These are phyloP conservation scores for Brachycybe producta DNA, from an alignment of 2,888 invertebrate genomes.

Conservation along the genomic window DNA sequence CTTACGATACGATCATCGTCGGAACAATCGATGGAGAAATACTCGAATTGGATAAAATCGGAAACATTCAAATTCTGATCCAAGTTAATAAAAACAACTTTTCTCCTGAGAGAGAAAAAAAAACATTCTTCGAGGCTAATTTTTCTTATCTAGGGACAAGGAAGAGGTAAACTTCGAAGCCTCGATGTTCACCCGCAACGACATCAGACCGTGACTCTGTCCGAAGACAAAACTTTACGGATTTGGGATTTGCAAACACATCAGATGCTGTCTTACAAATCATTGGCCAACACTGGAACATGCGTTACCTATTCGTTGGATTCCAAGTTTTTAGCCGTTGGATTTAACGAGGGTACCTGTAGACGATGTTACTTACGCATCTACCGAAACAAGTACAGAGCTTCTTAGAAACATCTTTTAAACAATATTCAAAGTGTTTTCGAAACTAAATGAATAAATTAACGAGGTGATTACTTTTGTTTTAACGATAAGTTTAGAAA, in stretches of 20 bases:
- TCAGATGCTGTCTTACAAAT: slow-evolving; percentile 30
- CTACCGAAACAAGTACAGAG: too few relatives aligned
- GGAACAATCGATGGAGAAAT: slow-evolving; percentile 33
- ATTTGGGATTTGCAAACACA: slow-evolving; percentile 31
- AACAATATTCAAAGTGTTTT: too few relatives aligned
- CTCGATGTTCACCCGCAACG: slow-evolving; percentile 33
- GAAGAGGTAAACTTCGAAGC: slow-evolving; percentile 37
- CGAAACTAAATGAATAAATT: too few relatives aligned
- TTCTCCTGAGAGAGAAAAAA: neutral
- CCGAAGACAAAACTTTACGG: slow-evolving; percentile 35
- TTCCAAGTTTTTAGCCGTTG: slow-evolving; percentile 34
- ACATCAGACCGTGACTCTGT: slow-evolving; percentile 32
- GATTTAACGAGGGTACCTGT: slow-evolving; percentile 35
- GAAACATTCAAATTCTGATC: slow-evolving; percentile 31
- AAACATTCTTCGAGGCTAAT: neutral
- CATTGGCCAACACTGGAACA: slow-evolving; percentile 31
- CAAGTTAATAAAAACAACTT: slow-evolving; percentile 27
- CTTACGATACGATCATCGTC: slow-evolving; percentile 34
- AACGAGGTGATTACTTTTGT: too few relatives aligned
- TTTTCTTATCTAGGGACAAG: slow-evolving; percentile 32
- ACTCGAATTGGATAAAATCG: slow-evolving; percentile 28
- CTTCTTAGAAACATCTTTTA: too few relatives aligned
- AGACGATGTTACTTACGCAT: too few relatives aligned
- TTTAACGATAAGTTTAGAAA: too few relatives aligned
- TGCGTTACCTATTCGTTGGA: slow-evolving; percentile 34